Base-by-base conservation (phyloP, 1,140 invertebrate genomes). In the Aphelinus atriplicis region DNA sequence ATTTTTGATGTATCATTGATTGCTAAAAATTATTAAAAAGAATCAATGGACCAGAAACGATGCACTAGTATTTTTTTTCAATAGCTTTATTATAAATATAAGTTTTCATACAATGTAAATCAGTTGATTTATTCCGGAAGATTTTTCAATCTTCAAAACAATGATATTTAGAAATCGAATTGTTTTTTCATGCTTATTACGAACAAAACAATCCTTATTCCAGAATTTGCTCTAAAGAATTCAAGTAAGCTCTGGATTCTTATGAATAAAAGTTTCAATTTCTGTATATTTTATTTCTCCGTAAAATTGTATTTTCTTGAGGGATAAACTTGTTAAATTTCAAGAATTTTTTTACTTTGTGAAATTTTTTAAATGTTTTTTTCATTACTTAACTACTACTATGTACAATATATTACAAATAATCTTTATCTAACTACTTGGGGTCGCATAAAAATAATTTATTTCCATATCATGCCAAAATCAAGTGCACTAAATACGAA, bases 351-450 rank as follows among this genome's bases (percentile, higher is more conserved):
- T 68, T 72, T 77, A 75, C 57, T 58, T 3, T 66, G 56, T 55
- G 73, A 60, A 51, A 68, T 71, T 69, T 68, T 71, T 72, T 71
- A 46, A 68, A 68, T 50, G 9, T 69, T 69, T 26, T 26, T 58
- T 62, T 70, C 46, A 78, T 70, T 78, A 73, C 75, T 78, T 83
- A 77, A 81, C 83, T 87, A 85, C 80, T 76, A 71, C 81, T 87
- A 87, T 87, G 65, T 87, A 87, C 83, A 85, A 84, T 87, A 86
- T 85, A 84, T 82, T 88, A 88, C 84, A 85, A 83, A 83, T 67
- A 84, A 84, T 82, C 74, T 82, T 83, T 79, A 78, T 79, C 76
- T 82, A 81, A 79, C 79, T 78, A 79, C 75, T 73, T 72, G 58
- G 58, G 70, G 10, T 78, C 67, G 70, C 78, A 57, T 82, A 79